Conservation (phyloP, 2,113 vertebrate genomes). For the Canis aureus region DNA sequence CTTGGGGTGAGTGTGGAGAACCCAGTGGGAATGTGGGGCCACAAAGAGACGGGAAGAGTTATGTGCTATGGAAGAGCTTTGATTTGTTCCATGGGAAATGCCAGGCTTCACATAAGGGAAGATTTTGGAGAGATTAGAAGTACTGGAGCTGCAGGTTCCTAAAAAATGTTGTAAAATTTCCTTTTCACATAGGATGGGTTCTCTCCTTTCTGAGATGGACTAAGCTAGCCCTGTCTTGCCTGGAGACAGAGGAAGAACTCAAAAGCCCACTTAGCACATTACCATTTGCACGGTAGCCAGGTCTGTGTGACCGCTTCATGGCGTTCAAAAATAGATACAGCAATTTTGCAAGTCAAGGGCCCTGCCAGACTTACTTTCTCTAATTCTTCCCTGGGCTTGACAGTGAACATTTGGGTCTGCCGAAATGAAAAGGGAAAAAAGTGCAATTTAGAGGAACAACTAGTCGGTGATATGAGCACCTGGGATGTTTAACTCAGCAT, state of each 20-base stretch:
- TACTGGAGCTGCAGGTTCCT: neutral
- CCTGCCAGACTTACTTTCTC: neutral
- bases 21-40: neutral
- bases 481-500: slow-evolving; percentile 5
- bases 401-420: neutral
- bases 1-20: neutral
- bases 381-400: neutral
- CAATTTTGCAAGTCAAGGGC: neutral
- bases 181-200: neutral
- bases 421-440: neutral
- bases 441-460: neutral
- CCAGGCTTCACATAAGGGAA: neutral
- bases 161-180: neutral
- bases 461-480: neutral
- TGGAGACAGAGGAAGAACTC: slow-evolving; percentile 13
- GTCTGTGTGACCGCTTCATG: neutral
- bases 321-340: neutral
- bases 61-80: neutral
- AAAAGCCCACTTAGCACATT: neutral
- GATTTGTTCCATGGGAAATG: slow-evolving; percentile 3
- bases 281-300: neutral
- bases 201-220: neutral
- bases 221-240: neutral
- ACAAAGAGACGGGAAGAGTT: neutral
- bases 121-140: neutral